Conservation (phyloP, 2,888 invertebrate genomes). For the Prosapia bicincta region DNA sequence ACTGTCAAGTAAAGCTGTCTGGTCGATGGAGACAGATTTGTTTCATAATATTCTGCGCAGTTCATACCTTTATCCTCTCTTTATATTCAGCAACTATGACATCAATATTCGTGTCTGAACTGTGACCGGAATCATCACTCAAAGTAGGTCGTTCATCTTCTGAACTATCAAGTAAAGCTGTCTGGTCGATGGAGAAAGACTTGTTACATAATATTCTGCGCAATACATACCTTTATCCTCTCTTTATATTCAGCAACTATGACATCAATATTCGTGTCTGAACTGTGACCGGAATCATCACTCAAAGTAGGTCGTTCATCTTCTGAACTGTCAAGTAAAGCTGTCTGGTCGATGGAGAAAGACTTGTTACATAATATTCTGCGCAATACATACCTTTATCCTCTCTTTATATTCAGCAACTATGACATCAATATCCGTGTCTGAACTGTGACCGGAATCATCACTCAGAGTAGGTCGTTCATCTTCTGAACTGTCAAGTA, state of each 20-base stretch:
- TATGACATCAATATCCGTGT: constrained; percentile 8
- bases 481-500: background rate
- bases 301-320: background rate
- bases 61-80: constrained; percentile 4
- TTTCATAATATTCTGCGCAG: background rate
- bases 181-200: too few species aligned
- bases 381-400: background rate
- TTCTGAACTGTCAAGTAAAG: background rate
- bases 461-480: background rate
- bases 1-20: background rate
- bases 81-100: constrained; percentile 8
- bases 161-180: background rate
- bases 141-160: background rate
- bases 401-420: constrained; percentile 9
- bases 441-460: constrained; percentile 6
- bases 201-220: background rate
- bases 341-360: background rate
- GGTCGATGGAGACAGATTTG: too few species aligned
- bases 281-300: constrained; percentile 7
- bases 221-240: background rate
- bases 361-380: background rate
- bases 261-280: constrained; percentile 8
- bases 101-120: constrained; percentile 9
- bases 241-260: constrained; percentile 8
- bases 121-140: constrained; percentile 9